phyloP scores from a whole-genome alignment of 2,797 vertebrate genomes.

The Salarias fasciatus region DNA sequence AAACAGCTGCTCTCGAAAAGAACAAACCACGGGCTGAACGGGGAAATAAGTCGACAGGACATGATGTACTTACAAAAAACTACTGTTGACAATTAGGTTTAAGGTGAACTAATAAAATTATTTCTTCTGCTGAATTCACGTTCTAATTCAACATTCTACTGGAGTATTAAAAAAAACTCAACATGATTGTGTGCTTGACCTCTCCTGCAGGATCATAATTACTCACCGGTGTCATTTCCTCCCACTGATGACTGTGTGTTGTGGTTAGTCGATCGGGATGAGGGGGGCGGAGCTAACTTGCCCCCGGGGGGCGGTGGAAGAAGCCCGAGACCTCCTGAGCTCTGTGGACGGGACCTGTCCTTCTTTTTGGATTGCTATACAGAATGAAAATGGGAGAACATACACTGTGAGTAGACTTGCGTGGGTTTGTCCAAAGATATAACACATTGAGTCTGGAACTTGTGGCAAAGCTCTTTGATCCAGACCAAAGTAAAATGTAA shows the following conservation, averaged over 20 bases:
- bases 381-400: not conserved
- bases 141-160: no score
- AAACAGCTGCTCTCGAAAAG: slow-evolving; percentile 4
- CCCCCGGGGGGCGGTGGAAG: slow-evolving; percentile 94
- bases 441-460: no score
- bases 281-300: slow-evolving; percentile 84
- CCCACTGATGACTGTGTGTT: slow-evolving; percentile 65
- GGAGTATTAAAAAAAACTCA: no score
- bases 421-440: not conserved
- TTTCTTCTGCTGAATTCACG: no score
- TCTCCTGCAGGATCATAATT: not conserved
- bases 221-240: slow-evolving; percentile 73
- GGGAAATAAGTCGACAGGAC: no score
- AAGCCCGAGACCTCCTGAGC: slow-evolving; percentile 87
- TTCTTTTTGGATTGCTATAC: slow-evolving; percentile 89
- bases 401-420: not conserved
- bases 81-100: no score
- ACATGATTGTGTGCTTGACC: not conserved
- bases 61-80: no score
- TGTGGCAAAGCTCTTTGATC: no score
- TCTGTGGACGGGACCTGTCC: slow-evolving; percentile 85
- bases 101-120: no score
- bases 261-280: slow-evolving; percentile 75
- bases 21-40: no score
- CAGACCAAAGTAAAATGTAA: no score